A percentile compares a stretch with the other conserved stretches of the same genome.
Conservation (phyloP, 2,113 vertebrate species). For the Chroicocephalus ridibundus region DNA sequence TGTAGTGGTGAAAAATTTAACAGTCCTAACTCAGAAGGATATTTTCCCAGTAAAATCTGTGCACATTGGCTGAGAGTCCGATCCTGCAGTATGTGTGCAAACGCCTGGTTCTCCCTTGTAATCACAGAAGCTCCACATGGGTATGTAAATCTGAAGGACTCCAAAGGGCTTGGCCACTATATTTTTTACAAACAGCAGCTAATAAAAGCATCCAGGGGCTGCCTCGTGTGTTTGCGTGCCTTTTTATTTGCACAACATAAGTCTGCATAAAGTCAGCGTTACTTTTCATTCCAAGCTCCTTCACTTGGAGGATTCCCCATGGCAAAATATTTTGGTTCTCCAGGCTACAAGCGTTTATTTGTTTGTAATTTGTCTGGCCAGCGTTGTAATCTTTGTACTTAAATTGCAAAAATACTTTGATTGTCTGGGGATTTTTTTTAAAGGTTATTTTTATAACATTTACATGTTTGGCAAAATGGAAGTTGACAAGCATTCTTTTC, state of each 20-base stretch:
- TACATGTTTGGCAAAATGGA: background rate
- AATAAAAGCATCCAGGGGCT: background rate
- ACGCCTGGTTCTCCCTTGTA: background rate
- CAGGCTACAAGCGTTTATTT: background rate
- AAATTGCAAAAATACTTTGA: background rate
- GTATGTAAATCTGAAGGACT: background rate
- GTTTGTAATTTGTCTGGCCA: background rate
- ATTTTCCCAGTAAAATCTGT: background rate
- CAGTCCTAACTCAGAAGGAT: background rate
- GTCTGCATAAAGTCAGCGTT: background rate
- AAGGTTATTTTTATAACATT: background rate
- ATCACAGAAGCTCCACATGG: background rate
- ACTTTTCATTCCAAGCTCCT: background rate
- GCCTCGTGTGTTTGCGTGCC: background rate
- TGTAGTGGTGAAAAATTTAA: background rate
- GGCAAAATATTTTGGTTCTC: background rate
- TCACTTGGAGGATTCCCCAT: background rate
- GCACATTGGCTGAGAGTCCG: background rate
- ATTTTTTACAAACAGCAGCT: background rate
- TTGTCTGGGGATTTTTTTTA: background rate
- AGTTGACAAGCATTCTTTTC: constrained; percentile 20
- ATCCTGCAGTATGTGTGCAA: background rate
- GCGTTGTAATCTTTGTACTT: background rate
- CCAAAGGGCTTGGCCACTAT: background rate
- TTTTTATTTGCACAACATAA: background rate